Base-by-base conservation (phyloP, 1,140 invertebrate species). In the Trichogramma pretiosum region DNA sequence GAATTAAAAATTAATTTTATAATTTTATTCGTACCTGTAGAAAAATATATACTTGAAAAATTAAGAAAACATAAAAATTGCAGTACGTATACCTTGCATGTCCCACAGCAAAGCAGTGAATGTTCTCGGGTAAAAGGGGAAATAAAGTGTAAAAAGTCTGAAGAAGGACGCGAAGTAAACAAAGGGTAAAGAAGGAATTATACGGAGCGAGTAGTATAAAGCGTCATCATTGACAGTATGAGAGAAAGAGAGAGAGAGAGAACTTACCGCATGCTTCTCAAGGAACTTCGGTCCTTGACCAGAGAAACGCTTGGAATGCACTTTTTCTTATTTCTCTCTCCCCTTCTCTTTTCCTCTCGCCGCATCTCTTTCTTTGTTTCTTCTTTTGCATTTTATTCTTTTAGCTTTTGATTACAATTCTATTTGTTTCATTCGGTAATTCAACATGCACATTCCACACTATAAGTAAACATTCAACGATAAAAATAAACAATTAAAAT, bases 271-370 rank as follows among this genome's bases (percentile, higher is more conserved):
- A 28, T 21, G 32, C 36, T 40, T 38, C 26, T 40, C 41, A 43
- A 39, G 34, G 43, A 46, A 46, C 57, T 57, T 57, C 56, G 59
- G 58, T 60, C 57, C 59, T 63, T 63, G 61, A 63, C 61, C 61
- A 61, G 56, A 56, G 59, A 56, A 56, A 60, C 56, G 61, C 57
- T 46, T 55, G 56, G 59, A 63, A 63, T 63, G 58, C 57, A 42
- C 60, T 46, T 54, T 50, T n/a, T 48, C 48, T 49, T 55, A 40
- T 47, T 50, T 36, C 42, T 45, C 50, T 51, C 43, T 47, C 34
- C 46, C 54, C 42, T 52, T 44, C 39, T 50, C 50, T 42, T 33
- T 28, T 43, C 28, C n/a, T 19, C n/a, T n/a, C n/a, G n/a, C n/a
- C n/a, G 8, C 10, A 13, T 23, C 16, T 28, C 34, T 32, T 35